Evolutionary conservation across 2,797 vertebrate genomes (phyloP).

Genomic region (Limosa lapponica): DNA sequence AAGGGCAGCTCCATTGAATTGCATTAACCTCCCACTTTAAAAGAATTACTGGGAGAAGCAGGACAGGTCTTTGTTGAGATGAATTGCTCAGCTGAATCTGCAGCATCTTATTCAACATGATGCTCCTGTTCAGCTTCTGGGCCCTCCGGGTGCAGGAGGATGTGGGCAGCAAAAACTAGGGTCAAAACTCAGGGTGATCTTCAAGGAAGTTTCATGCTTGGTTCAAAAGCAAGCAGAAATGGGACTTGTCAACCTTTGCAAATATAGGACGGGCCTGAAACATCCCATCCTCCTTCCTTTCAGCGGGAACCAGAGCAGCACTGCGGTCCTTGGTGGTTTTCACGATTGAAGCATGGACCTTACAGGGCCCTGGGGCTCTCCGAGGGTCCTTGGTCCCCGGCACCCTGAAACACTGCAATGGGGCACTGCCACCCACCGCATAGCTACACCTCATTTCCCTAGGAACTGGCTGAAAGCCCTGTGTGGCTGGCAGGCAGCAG

Average conservation of each 20-base stretch:
- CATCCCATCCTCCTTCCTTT: background rate
- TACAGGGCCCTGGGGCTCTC: background rate
- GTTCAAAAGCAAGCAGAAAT: background rate
- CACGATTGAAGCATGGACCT: fast-evolving
- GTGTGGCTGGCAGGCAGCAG: background rate
- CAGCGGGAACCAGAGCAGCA: background rate
- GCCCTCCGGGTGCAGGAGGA: background rate
- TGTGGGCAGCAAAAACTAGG: fast-evolving
- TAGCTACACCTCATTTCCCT: background rate
- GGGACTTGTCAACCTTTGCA: background rate
- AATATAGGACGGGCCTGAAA: background rate
- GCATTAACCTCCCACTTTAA: background rate
- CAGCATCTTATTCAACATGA: background rate
- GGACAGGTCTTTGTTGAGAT: background rate
- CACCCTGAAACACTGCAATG: background rate
- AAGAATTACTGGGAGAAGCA: background rate
- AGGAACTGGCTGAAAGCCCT: background rate
- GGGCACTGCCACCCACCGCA: background rate
- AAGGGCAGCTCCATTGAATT: background rate
- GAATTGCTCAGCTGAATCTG: background rate
- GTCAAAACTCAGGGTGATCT: background rate
- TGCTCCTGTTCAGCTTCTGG: background rate
- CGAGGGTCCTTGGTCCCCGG: background rate
- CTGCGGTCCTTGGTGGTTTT: background rate
- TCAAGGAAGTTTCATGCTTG: background rate